Base-by-base conservation (phyloP, 2,888 invertebrate species). In the Diarsia dahlii region DNA sequence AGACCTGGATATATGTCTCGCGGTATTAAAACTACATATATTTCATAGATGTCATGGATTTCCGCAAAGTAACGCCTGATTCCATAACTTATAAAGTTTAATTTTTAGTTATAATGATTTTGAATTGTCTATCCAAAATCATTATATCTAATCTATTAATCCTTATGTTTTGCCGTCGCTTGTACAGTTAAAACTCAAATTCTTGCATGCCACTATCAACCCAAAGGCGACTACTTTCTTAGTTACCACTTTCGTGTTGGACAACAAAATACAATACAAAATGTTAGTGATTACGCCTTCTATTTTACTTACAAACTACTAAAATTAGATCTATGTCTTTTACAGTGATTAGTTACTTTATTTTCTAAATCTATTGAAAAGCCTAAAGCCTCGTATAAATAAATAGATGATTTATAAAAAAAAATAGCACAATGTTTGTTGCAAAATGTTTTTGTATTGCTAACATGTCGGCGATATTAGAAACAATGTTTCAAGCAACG, bases 181-280 rank as follows among this genome's bases (percentile, higher is more conserved):
- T 34, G 18, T 18, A 28, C 58, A 58, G 28, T 58, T 18, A 28
- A 28, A 5, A 39, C 39, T 39, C 18, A 60, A 18, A 20, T 45
- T 15, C 4, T 74, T 48, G 48, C 78, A 75, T 77, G 75, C 52
- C 65, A 48, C 3, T 66, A 56, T 10, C 2, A 48, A 78, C 13
- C 48, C 48, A 66, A 13, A 6, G 18, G 39, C 48, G 1, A 68
- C 15, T 67, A 56, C 39, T 48, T 6, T 50, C 39, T 52, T 48
- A 48, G 39, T 56, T 39, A 15, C 39, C 56, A 54, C 28, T 15
- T 52, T n/a, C 39, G 9, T 5, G 34, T 74, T 56, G 56, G 4
- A 20, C 48, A 23, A 23, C 34, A 39, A 71, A 58, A 75, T 73
- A 58, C 39, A 75, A 56, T 28, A 50, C 4, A 45, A 12, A 46